Percentiles rank a stretch among this genome's conserved stretches.
Evolutionary conservation across 2,113 vertebrate genomes (phyloP).

Genomic region (Pithys albifrons): DNA sequence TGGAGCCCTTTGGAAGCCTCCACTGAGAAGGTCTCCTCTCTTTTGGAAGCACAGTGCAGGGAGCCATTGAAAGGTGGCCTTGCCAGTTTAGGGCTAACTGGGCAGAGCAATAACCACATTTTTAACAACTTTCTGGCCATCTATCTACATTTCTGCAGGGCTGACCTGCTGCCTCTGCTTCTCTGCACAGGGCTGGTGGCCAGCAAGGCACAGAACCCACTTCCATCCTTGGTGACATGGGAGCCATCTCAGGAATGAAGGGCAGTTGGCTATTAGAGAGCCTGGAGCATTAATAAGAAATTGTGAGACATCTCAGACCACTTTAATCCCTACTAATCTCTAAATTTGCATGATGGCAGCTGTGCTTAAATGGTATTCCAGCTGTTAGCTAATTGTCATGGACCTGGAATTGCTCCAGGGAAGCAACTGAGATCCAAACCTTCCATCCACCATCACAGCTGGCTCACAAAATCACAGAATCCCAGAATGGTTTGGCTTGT

Average conservation of each 20-base stretch:
- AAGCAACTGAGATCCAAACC: neutral
- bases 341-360: neutral
- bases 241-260: neutral
- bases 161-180: neutral
- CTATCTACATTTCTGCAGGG: neutral
- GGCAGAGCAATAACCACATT: neutral
- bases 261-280: neutral
- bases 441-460: neutral
- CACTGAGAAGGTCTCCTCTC: neutral
- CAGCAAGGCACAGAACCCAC: neutral
- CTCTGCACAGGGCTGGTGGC: neutral
- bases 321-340: neutral
- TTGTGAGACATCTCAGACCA: neutral
- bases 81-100: neutral
- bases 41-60: neutral
- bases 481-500: neutral
- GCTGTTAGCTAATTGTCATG: neutral
- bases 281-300: neutral
- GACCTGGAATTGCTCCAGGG: neutral
- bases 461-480: neutral
- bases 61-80: neutral
- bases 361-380: neutral
- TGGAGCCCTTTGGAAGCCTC: neutral
- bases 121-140: neutral
- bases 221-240: rapidly evolving